These are phyloP conservation scores for Dermolepida albohirtum DNA, from an alignment of 2,888 invertebrate genomes.

Conservation along the genomic window DNA sequence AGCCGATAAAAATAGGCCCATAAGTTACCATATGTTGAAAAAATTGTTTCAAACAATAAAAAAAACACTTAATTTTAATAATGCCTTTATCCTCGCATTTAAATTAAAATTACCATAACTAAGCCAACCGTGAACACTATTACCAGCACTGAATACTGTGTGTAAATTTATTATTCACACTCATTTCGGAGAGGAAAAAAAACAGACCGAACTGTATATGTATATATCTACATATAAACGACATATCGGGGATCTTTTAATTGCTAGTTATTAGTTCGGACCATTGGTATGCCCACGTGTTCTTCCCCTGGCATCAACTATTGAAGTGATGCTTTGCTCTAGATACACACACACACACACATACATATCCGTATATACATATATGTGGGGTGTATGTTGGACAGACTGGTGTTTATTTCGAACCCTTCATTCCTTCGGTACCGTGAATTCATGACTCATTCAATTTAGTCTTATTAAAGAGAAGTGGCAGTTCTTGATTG, in stretches of 20 bases:
- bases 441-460: slow-evolving; percentile 55
- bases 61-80: slow-evolving; percentile 41
- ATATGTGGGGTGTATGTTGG: slow-evolving; percentile 15
- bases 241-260: slow-evolving; percentile 24
- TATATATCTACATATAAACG: slow-evolving; percentile 12
- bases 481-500: slow-evolving; percentile 52
- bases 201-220: no score
- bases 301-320: slow-evolving; percentile 19
- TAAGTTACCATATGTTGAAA: slow-evolving; percentile 8
- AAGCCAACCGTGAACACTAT: no score
- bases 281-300: slow-evolving; percentile 30
- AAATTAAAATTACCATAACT: slow-evolving; percentile 40
- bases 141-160: no score
- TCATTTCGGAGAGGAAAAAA: not conserved
- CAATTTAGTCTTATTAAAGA: slow-evolving; percentile 54
- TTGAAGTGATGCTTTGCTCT: slow-evolving; percentile 18
- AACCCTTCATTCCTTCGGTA: slow-evolving; percentile 37
- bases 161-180: slow-evolving; percentile 18
- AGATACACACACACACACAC: slow-evolving; percentile 8
- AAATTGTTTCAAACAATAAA: slow-evolving; percentile 13
- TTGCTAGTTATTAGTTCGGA: slow-evolving; percentile 23
- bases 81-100: slow-evolving; percentile 37
- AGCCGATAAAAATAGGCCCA: no score
- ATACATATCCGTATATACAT: not conserved
- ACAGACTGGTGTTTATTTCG: slow-evolving; percentile 23